These are phyloP conservation scores for Orgyia antiqua DNA, from an alignment of 2,888 invertebrate genomes.

Conservation along the genomic window DNA sequence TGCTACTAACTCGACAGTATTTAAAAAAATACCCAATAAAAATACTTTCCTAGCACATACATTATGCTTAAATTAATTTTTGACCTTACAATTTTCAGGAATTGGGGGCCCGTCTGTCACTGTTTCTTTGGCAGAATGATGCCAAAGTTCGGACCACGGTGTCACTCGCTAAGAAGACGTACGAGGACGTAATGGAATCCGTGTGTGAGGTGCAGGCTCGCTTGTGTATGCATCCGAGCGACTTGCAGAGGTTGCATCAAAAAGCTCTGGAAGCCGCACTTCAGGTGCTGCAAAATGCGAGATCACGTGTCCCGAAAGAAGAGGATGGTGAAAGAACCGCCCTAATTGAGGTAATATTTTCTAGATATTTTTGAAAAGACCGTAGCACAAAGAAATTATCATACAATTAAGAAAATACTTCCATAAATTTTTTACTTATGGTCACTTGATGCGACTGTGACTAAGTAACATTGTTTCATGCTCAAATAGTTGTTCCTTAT, in stretches of 20 bases:
- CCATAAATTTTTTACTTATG: too few species aligned
- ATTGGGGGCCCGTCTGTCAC: constrained; percentile 17
- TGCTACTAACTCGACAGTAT: too few species aligned
- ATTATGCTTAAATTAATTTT: too few species aligned
- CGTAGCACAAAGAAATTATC: too few species aligned
- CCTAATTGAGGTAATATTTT: constrained; percentile 9
- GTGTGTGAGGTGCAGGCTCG: constrained; percentile 13
- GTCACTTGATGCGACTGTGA: too few species aligned
- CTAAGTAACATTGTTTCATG: too few species aligned
- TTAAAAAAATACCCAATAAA: too few species aligned
- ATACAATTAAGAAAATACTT: too few species aligned
- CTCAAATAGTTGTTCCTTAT: too few species aligned
- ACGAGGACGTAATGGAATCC: constrained; percentile 14
- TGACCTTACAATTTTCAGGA: constrained; percentile 29
- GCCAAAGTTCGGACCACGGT: constrained; percentile 23
- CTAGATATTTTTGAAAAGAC: too few species aligned
- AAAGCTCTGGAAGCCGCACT: constrained; percentile 6
- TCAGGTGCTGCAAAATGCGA: constrained; percentile 7
- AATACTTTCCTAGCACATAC: too few species aligned
- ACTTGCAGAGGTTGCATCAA: constrained; percentile 8
- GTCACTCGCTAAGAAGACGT: constrained; percentile 16
- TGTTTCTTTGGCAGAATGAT: constrained; percentile 26
- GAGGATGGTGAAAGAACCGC: constrained; percentile 9
- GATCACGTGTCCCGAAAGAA: constrained; percentile 3
- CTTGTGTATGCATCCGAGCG: constrained; percentile 19